Evolutionary conservation across 2,113 vertebrate species (phyloP).

Genomic region (Dromiciops gliroides): DNA sequence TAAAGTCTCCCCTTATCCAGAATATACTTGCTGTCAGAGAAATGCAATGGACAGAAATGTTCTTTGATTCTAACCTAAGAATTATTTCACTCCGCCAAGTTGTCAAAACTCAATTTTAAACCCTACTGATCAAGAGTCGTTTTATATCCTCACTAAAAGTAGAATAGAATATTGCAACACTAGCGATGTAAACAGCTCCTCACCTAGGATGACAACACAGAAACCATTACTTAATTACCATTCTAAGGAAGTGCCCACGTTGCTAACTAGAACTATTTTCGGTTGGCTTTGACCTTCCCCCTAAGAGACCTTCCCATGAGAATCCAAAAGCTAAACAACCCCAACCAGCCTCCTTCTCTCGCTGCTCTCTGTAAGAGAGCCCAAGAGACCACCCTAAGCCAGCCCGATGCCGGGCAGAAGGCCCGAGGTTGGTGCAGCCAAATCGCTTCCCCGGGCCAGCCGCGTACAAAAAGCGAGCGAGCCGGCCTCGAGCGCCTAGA

Average conservation of each 20-base stretch:
- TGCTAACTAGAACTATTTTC: slow-evolving; percentile 24
- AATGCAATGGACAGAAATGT: slow-evolving; percentile 18
- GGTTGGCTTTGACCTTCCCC: slow-evolving; percentile 13
- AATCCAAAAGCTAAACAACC: not conserved
- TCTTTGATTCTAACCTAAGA: not conserved
- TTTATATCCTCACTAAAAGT: not conserved
- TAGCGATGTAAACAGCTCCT: not conserved
- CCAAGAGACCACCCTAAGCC: fast-evolving
- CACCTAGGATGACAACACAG: not conserved
- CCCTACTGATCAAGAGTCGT: not conserved
- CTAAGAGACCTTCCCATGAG: not conserved
- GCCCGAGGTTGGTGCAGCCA: too few species aligned
- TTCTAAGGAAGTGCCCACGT: slow-evolving; percentile 15
- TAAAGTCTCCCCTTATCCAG: not conserved
- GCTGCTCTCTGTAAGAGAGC: not conserved
- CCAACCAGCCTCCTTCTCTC: not conserved
- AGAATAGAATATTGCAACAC: not conserved
- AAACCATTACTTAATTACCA: not conserved
- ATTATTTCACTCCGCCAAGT: not conserved
- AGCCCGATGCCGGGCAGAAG: not conserved
- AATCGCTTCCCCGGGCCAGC: not conserved
- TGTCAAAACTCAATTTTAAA: not conserved
- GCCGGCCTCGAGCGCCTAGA: not conserved
- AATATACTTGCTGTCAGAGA: not conserved
- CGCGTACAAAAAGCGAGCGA: not conserved